phyloP scores from a whole-genome alignment of 2,113 vertebrate species.

The Cervus canadensis region DNA sequence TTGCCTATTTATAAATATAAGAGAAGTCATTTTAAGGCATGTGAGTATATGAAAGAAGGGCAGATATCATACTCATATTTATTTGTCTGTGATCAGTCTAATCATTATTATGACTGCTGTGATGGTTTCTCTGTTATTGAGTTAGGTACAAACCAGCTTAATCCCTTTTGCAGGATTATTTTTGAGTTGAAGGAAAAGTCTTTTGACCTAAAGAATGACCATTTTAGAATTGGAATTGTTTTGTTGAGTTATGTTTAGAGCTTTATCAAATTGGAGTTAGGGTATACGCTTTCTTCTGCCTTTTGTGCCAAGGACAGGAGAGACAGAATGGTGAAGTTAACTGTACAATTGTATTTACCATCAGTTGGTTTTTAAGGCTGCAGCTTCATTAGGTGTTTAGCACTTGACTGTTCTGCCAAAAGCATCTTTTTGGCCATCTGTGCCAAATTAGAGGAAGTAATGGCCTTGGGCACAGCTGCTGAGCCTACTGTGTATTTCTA shows the following conservation, averaged over 20 bases:
- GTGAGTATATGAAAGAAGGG: background rate
- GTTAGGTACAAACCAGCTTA: background rate
- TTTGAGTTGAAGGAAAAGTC: slow-evolving; percentile 7
- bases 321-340: background rate
- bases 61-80: background rate
- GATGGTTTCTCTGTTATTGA: background rate
- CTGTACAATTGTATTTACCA: background rate
- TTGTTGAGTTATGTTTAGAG: background rate
- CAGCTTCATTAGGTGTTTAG: slow-evolving; percentile 40
- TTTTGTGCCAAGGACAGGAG: background rate
- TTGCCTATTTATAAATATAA: background rate
- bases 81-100: background rate
- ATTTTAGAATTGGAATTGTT: slow-evolving; percentile 22
- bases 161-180: background rate
- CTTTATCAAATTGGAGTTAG: background rate
- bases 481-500: slow-evolving; percentile 47
- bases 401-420: slow-evolving; percentile 37
- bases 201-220: background rate
- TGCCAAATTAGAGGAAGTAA: slow-evolving; percentile 51
- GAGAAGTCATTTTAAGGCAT: background rate
- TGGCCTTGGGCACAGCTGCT: slow-evolving; percentile 54
- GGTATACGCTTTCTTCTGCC: background rate
- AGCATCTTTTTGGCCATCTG: slow-evolving; percentile 58
- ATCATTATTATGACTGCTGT: background rate
- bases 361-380: slow-evolving; percentile 30